Evolutionary conservation across 2,888 invertebrate genomes (phyloP).

Genomic region (Heteromyza rotundicornis): DNA sequence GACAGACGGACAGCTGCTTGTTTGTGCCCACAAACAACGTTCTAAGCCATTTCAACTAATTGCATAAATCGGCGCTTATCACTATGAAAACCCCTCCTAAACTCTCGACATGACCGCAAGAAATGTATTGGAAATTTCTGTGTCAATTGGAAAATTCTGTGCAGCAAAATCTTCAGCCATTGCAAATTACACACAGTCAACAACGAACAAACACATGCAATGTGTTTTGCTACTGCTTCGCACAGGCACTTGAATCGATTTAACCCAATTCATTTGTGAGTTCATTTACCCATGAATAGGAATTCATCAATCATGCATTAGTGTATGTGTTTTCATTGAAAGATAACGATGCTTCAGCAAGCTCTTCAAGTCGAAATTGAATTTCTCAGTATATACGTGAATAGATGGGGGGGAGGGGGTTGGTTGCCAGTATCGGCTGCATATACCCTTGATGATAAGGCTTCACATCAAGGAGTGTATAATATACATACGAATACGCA

Average conservation of each 20-base stretch:
- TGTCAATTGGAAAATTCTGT: too few relatives aligned
- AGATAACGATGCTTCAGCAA: constrained; percentile 12
- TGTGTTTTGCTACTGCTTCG: not conserved
- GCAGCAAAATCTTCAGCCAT: too few relatives aligned
- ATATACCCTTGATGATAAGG: too few relatives aligned
- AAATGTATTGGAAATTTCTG: too few relatives aligned
- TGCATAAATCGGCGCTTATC: not conserved
- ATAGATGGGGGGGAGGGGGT: too few relatives aligned
- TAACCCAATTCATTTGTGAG: constrained; percentile 32
- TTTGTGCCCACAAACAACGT: not conserved
- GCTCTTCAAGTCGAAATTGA: constrained; percentile 19
- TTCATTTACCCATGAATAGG: constrained; percentile 28
- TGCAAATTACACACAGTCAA: not conserved
- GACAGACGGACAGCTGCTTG: not conserved
- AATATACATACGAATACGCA: too few relatives aligned
- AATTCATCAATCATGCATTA: constrained; percentile 32
- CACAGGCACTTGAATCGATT: constrained; percentile 24
- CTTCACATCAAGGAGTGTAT: too few relatives aligned
- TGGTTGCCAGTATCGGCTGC: too few relatives aligned
- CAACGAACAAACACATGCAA: not conserved
- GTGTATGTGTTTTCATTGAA: not conserved
- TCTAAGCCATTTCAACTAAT: not conserved
- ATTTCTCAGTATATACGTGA: too few relatives aligned
- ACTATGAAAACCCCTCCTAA: too few relatives aligned
- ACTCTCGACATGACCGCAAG: too few relatives aligned